Base-by-base conservation (phyloP, 2,888 invertebrate genomes). In the Netelia inedita region DNA sequence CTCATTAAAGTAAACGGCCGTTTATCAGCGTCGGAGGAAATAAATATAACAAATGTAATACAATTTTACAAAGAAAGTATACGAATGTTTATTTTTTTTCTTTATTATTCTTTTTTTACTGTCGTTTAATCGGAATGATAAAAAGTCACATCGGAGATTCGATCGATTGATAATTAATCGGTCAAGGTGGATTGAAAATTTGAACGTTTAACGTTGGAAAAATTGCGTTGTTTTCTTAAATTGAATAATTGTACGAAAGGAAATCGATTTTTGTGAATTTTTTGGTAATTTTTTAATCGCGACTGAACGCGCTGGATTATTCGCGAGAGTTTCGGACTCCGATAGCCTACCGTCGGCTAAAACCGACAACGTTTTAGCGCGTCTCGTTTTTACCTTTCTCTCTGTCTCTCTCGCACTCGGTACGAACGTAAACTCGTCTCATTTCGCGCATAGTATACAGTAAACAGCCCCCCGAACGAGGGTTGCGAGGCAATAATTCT, bases 401-500 rank as follows among this genome's bases (percentile, higher is more conserved):
- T 41, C 21, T 72, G 50, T 21, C 55, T n/a, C n/a, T 28, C 16
- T 63, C 63, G 23, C 21, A 16, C 21, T 43, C 55, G 71, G 19
- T 35, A 71, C 23, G 19, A 3, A 65, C 65, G 61, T 63, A 53
- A 65, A 65, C 23, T 68, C 78, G 59, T 74, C 69, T 71, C 74
- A 55, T 85, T 82, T 74, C 68, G 66, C 65, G 46, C 53, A 41
- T 9, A 11, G 50, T 21, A 53, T 79, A 72, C 28, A 79, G 41
- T 61, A 71, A 72, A 79, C 73, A 68, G 41, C 41, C 35, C 59
- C 59, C 53, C 8, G 50, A 55, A 66, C 59, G 79, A 71, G 79
- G 79, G 79, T 9, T 66, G 74, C 41, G 72, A 79, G 59, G 82
- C 53, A 85, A 85, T 85, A 85, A 85, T 85, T 85, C 85, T 85